Base-by-base conservation (phyloP, 2,888 invertebrate genomes). In the Sinhomidia bicolor region DNA sequence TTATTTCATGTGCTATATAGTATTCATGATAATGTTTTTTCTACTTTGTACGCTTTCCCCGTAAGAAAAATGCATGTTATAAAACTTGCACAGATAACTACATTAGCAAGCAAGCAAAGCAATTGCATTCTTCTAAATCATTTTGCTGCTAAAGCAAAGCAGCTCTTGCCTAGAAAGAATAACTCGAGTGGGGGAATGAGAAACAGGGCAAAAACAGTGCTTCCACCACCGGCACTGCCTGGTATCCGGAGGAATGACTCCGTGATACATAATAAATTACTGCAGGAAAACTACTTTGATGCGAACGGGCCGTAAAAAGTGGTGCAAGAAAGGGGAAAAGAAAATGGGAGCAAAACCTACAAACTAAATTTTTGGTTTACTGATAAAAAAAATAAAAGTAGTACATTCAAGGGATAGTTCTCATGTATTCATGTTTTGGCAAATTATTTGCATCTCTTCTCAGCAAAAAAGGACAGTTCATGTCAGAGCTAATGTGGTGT, bases 181-280 rank as follows among this genome's bases (percentile, higher is more conserved):
- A 54, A 54, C 54, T 17, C 62, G 26, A n/a, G 26, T 12, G 4
- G 44, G 68, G 51, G 44, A 47, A 78, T 29, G n/a, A 29, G 78
- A 78, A 78, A 54, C 78, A 51, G 78, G 78, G 78, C 78, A 26
- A 54, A 76, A 78, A 51, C n/a, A 17, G 12, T 54, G 32, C 71
- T 20, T 71, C 10, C 41, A n/a, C n/a, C n/a, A n/a, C n/a, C n/a
- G n/a, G n/a, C n/a, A n/a, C n/a, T n/a, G n/a, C n/a, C n/a, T n/a
- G 20, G 71, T 44, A 71, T 71, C 78, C 78, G 78, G 78, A 54
- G 78, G 78, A 78, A 78, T 78, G 78, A 71, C 71, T 71, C 14
- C 29, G 62, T 17, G 60, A 60, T 84, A 47, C 60, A 60, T 60
- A 74, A 84, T 62, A 84, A 84, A 84, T 76, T 74, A 84, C 74